Conservation (phyloP, 2,797 vertebrate species). For the Intellagama lesueurii region DNA sequence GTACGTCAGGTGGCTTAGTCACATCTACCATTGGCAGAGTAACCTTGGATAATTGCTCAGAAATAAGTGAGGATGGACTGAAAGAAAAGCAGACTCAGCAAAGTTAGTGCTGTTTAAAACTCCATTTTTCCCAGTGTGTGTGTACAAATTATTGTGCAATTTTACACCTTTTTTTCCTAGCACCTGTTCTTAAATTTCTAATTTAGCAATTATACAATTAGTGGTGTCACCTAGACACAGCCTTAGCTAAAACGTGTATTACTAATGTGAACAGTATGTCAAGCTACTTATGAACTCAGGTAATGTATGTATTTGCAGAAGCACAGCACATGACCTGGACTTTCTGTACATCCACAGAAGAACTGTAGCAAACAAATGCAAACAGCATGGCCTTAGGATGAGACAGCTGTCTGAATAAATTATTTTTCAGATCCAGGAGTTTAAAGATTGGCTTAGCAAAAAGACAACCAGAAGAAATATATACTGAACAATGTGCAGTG, state of each 20-base stretch:
- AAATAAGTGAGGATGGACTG: neutral
- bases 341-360: neutral
- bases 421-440: neutral
- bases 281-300: neutral
- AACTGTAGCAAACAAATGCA: neutral
- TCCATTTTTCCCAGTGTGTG: neutral
- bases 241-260: neutral
- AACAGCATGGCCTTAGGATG: neutral
- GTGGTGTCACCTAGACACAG: too few species aligned
- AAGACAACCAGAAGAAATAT: neutral
- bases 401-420: neutral
- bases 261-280: neutral
- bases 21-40: neutral
- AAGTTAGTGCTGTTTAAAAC: neutral
- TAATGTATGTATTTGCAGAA: neutral
- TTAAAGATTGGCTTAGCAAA: neutral
- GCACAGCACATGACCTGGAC: neutral
- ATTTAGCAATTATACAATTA: neutral
- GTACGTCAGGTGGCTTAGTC: neutral
- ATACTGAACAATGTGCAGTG: neutral
- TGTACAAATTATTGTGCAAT: neutral
- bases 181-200: neutral
- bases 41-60: neutral
- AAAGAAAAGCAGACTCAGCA: neutral
- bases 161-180: neutral